Percentiles rank a stretch among this genome's conserved stretches.
phyloP scores from a whole-genome alignment of 1,140 invertebrate species.

The Odontomachus brunneus region DNA sequence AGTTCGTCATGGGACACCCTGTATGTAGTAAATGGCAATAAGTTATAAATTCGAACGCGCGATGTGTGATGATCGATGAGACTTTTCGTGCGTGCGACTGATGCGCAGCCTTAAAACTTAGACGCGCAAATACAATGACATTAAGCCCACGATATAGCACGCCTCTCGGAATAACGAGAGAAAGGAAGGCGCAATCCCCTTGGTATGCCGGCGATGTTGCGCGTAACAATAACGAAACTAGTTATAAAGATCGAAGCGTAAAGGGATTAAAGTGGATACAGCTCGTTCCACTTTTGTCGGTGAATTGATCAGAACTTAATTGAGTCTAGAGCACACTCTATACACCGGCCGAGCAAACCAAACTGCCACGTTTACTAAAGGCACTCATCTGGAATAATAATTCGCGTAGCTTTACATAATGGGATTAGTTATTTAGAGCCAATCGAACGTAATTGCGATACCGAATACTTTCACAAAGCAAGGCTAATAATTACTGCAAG shows the following conservation, averaged over 20 bases:
- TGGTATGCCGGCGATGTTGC: constrained; percentile 9
- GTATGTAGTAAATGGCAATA: too few relatives aligned
- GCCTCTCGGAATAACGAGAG: constrained; percentile 14
- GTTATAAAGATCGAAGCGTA: constrained; percentile 50
- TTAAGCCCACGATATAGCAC: not conserved
- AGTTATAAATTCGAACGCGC: too few relatives aligned
- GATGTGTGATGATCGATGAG: too few relatives aligned
- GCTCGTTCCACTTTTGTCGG: constrained; percentile 9
- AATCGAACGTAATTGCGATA: constrained; percentile 5
- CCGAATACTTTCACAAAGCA: not conserved
- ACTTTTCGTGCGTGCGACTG: too few relatives aligned
- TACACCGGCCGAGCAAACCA: not conserved
- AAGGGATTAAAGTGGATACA: constrained; percentile 34
- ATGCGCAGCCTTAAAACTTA: too few relatives aligned
- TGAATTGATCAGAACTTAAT: constrained; percentile 47
- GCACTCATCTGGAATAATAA: constrained; percentile 42
- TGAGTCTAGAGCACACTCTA: constrained; percentile 21
- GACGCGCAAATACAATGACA: not conserved
- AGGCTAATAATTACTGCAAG: constrained; percentile 5
- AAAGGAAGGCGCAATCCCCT: constrained; percentile 12
- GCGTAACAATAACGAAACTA: constrained; percentile 38
- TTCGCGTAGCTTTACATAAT: constrained; percentile 20
- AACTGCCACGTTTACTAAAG: constrained; percentile 37
- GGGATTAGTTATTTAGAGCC: constrained; percentile 33
- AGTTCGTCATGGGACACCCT: too few relatives aligned